Evolutionary conservation across 2,888 invertebrate species (phyloP).

Genomic region (Catocala fraxini): DNA sequence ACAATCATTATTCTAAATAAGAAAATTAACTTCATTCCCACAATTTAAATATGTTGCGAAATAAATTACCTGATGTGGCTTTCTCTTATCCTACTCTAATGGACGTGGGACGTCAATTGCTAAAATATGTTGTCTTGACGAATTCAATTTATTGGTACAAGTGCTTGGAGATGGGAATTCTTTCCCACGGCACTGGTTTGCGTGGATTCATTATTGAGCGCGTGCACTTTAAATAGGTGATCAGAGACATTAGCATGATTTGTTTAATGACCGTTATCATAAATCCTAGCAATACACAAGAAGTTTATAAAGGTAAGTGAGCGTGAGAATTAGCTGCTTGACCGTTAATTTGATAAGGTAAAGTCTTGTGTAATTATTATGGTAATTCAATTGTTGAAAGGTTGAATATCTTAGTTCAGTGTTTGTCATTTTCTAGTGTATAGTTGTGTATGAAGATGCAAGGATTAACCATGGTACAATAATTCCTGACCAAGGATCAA

Average conservation of each 20-base stretch:
- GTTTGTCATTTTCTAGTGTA: constrained; percentile 26
- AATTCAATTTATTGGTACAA: constrained; percentile 75
- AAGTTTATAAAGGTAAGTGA: constrained; percentile 5
- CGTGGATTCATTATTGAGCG: constrained; percentile 53
- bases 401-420: not conserved
- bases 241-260: constrained; percentile 46
- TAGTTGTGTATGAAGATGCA: constrained; percentile 50
- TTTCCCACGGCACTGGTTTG: constrained; percentile 69
- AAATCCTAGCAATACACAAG: constrained; percentile 29
- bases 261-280: constrained; percentile 41
- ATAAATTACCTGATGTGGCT: constrained; percentile 54
- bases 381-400: not conserved
- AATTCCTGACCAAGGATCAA: constrained; percentile 80
- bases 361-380: not conserved
- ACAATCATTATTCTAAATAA: constrained; percentile 83
- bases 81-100: constrained; percentile 65
- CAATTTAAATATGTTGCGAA: constrained; percentile 80
- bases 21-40: constrained; percentile 86
- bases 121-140: constrained; percentile 78
- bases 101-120: constrained; percentile 75
- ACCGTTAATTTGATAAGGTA: constrained; percentile 17
- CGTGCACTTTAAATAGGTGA: constrained; percentile 54
- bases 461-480: constrained; percentile 68
- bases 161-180: constrained; percentile 60
- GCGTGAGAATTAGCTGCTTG: constrained; percentile 32